Evolutionary conservation across 2,797 vertebrate genomes (phyloP).

Genomic region (Dallia pectoralis): DNA sequence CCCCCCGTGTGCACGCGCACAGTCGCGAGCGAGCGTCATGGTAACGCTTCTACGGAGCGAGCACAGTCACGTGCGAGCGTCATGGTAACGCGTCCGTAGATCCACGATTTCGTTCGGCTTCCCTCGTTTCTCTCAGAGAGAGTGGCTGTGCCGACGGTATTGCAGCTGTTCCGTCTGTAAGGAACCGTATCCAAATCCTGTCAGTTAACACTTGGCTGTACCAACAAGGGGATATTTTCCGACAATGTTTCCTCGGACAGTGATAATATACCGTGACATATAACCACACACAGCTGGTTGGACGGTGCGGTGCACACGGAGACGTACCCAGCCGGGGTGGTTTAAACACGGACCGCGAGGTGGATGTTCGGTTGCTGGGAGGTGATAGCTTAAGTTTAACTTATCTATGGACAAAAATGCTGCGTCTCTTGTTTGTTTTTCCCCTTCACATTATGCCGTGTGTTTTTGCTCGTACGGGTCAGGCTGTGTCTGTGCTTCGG

Average conservation of each 20-base stretch:
- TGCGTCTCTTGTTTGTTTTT: constrained; percentile 1
- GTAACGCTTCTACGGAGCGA: neutral
- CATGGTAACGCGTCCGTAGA: neutral
- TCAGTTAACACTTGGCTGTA: neutral
- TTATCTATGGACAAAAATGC: neutral
- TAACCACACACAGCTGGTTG: neutral
- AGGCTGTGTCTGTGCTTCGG: no score
- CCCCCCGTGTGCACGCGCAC: neutral
- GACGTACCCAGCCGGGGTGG: constrained; percentile 1
- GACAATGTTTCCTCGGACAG: neutral
- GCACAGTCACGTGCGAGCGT: neutral
- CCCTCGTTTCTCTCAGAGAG: neutral
- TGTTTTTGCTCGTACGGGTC: constrained; percentile 23
- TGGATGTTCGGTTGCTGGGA: neutral
- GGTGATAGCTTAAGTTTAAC: neutral
- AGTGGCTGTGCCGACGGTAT: neutral
- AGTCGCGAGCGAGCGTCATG: neutral
- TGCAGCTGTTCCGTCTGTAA: neutral
- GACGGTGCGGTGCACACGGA: neutral
- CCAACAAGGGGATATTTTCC: neutral
- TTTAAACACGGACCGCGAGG: constrained; percentile 3
- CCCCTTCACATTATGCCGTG: constrained; percentile 35
- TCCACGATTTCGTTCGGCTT: neutral
- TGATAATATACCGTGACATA: neutral
- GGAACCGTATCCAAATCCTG: neutral